phyloP scores from a whole-genome alignment of 2,888 invertebrate genomes.

The Oscheius onirici region DNA sequence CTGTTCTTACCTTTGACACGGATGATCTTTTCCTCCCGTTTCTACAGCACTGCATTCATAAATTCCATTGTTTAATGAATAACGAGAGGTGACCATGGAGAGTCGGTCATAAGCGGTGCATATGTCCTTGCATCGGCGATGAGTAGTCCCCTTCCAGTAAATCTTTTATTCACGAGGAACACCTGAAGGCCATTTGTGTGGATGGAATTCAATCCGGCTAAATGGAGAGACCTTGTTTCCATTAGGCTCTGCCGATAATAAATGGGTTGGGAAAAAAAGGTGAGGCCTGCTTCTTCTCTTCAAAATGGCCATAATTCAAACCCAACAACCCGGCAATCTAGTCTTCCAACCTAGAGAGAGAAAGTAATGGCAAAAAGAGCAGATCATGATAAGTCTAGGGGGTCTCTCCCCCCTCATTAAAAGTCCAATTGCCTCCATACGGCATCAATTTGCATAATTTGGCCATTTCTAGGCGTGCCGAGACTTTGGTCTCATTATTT shows the following conservation, averaged over 20 bases:
- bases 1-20: too few relatives aligned
- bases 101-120: conserved; percentile 24
- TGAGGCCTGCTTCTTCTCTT: neutral
- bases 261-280: neutral
- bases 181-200: neutral
- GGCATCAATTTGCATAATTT: conserved; percentile 29
- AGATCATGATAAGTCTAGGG: neutral
- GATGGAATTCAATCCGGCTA: neutral
- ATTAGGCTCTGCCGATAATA: conserved; percentile 12
- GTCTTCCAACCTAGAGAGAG: neutral
- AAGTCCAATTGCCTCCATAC: conserved; percentile 28
- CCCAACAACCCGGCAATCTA: conserved; percentile 1
- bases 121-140: conserved; percentile 26
- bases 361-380: neutral
- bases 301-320: conserved; percentile 19
- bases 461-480: neutral
- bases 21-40: too few relatives aligned
- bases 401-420: conserved; percentile 16
- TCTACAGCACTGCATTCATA: too few relatives aligned
- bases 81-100: neutral
- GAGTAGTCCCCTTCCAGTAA: neutral
- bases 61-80: neutral
- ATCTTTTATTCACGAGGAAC: conserved; percentile 20
- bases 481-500: neutral
- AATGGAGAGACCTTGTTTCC: conserved; percentile 10